Percentiles rank a stretch among this genome's conserved stretches.
Evolutionary conservation across 2,113 vertebrate species (phyloP).

Genomic region (Cyanoderma ruficeps): DNA sequence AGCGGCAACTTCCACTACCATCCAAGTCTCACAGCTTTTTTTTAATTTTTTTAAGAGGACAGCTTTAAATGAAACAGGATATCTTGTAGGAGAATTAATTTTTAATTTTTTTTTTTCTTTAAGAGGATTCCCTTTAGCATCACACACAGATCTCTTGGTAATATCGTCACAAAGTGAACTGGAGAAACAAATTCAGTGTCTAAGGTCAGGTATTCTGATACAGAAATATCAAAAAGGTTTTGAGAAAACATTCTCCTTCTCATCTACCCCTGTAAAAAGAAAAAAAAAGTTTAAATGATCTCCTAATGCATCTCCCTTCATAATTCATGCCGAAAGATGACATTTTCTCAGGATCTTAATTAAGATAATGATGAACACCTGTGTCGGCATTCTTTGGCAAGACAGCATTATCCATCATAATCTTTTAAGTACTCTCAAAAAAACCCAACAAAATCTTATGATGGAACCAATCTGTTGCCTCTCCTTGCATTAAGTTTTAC

Average conservation of each 20-base stretch:
- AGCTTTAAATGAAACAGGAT: neutral
- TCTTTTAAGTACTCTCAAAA: constrained; percentile 77
- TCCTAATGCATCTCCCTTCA: constrained; percentile 58
- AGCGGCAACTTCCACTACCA: neutral
- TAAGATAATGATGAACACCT: constrained; percentile 81
- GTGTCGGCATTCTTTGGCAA: constrained; percentile 77
- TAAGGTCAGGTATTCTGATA: neutral
- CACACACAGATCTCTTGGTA: neutral
- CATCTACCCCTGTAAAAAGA: neutral
- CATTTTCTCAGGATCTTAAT: constrained; percentile 79
- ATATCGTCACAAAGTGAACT: neutral
- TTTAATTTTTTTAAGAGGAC: neutral
- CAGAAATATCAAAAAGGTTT: neutral
- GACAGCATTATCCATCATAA: constrained; percentile 82
- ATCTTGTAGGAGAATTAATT: neutral
- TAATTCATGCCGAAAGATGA: constrained; percentile 66
- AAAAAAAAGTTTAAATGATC: constrained; percentile 35
- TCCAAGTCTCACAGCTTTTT: neutral
- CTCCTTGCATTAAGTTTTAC: constrained; percentile 46
- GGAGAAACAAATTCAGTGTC: neutral
- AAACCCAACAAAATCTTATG: constrained; percentile 55
- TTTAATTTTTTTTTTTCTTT: neutral
- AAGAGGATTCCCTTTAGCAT: neutral
- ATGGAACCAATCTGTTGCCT: constrained; percentile 76
- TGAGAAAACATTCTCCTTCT: neutral